Percentiles rank a stretch among this genome's conserved stretches.
Evolutionary conservation across 1,140 invertebrate species (phyloP).

Genomic region (Drosophila pseudoobscura): DNA sequence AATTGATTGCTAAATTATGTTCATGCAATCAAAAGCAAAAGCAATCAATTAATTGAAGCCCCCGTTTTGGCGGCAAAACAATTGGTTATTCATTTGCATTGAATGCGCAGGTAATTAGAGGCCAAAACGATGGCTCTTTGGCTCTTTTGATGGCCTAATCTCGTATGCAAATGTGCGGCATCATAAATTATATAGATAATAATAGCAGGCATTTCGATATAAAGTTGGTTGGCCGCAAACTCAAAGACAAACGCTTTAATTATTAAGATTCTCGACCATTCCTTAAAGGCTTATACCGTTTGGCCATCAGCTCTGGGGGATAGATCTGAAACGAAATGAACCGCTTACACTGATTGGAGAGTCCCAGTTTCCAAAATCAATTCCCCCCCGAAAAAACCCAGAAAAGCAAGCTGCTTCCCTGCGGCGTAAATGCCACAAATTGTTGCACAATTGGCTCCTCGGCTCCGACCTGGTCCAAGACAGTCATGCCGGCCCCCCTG

Average conservation of each 20-base stretch:
- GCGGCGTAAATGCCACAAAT: constrained; percentile 64
- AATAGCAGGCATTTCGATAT: constrained; percentile 13
- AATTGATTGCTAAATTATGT: constrained; percentile 12
- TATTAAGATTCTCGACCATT: background rate
- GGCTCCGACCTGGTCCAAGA: constrained; percentile 16
- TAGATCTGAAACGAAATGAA: too few species aligned
- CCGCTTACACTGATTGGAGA: too few species aligned
- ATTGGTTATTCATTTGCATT: constrained; percentile 72
- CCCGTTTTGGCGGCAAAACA: constrained; percentile 56
- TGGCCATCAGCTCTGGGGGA: too few species aligned
- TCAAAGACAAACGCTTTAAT: constrained; percentile 14
- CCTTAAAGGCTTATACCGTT: too few species aligned
- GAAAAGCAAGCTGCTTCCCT: constrained; percentile 25
- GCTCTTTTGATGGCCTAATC: constrained; percentile 67
- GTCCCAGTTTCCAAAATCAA: too few species aligned
- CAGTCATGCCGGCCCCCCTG: constrained; percentile 4
- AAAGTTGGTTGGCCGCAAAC: constrained; percentile 49
- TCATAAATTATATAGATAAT: constrained; percentile 68
- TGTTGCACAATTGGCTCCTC: constrained; percentile 58
- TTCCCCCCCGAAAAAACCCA: background rate
- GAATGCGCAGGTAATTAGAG: constrained; percentile 43
- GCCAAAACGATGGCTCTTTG: constrained; percentile 37
- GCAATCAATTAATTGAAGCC: constrained; percentile 71
- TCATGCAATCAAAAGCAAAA: constrained; percentile 23
- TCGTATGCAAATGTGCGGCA: constrained; percentile 65